Conservation (phyloP, 2,113 vertebrate species). For the Thryonomys swinderianus region DNA sequence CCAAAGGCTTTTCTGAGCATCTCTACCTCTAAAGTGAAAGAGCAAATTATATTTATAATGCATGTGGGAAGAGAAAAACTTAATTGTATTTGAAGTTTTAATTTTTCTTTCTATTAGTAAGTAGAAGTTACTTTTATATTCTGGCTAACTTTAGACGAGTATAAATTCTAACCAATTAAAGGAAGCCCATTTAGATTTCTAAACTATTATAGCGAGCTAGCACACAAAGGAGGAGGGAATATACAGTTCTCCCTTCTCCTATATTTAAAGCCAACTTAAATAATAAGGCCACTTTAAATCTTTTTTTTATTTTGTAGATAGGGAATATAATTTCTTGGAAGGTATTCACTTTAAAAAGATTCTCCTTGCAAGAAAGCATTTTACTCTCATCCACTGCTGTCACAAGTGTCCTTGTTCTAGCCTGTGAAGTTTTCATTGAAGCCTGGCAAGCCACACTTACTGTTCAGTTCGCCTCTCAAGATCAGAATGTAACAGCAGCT, state of each 20-base stretch:
- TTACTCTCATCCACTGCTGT: neutral
- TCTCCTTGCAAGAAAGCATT: constrained; percentile 47
- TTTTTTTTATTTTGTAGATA: constrained; percentile 44
- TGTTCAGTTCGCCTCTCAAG: constrained; percentile 42
- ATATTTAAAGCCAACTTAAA: constrained; percentile 34
- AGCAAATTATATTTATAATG: constrained; percentile 52
- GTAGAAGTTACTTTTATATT: constrained; percentile 60
- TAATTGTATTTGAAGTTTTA: constrained; percentile 60
- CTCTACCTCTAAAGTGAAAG: constrained; percentile 54
- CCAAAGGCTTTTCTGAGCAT: constrained; percentile 42
- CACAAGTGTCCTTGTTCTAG: neutral
- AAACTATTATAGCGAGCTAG: constrained; percentile 39
- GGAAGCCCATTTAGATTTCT: constrained; percentile 55
- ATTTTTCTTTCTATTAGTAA: constrained; percentile 49
- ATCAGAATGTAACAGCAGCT: constrained; percentile 54
- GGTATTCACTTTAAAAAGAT: constrained; percentile 25
- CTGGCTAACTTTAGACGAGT: constrained; percentile 54
- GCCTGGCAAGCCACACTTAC: constrained; percentile 37
- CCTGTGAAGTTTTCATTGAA: constrained; percentile 36
- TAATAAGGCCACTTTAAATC: constrained; percentile 29
- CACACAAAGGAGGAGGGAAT: constrained; percentile 27
- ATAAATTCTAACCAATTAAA: constrained; percentile 59
- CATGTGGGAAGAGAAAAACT: constrained; percentile 56
- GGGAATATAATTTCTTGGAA: constrained; percentile 56
- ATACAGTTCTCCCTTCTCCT: neutral